phyloP scores from a whole-genome alignment of 1,140 invertebrate species.

The Leptinotarsa undecemlineata region DNA sequence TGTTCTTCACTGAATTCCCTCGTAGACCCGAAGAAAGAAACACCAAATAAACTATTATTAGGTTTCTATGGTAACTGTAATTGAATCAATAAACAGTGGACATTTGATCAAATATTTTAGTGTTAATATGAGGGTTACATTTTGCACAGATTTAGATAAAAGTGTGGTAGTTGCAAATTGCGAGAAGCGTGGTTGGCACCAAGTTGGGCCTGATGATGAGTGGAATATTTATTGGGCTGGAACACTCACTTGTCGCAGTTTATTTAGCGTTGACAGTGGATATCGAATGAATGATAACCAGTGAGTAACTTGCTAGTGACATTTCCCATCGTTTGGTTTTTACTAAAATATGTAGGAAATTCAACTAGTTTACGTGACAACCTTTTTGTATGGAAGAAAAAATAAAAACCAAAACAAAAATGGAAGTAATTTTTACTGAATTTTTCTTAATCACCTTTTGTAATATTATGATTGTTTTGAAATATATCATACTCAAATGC shows the following conservation, averaged over 20 bases:
- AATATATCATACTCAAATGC: too few relatives aligned
- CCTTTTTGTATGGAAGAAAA: too few relatives aligned
- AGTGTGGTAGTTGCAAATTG: conserved; percentile 94
- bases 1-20: too few relatives aligned
- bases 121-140: conserved; percentile 68
- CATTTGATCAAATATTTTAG: conserved; percentile 10
- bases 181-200: conserved; percentile 88
- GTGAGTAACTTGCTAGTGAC: conserved; percentile 58
- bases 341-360: too few relatives aligned
- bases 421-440: too few relatives aligned
- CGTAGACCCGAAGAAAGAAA: not conserved
- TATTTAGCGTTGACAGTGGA: conserved; percentile 91
- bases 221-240: conserved; percentile 98
- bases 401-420: too few relatives aligned
- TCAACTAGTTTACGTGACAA: too few relatives aligned
- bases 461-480: too few relatives aligned
- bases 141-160: conserved; percentile 92
- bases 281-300: conserved; percentile 92
- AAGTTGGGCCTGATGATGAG: conserved; percentile 89
- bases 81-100: not conserved
- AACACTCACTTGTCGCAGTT: conserved; percentile 83
- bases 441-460: too few relatives aligned
- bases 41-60: not conserved
- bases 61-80: not conserved
- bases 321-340: too few relatives aligned